phyloP scores from a whole-genome alignment of 2,797 vertebrate species.

The Chiloscyllium punctatum region DNA sequence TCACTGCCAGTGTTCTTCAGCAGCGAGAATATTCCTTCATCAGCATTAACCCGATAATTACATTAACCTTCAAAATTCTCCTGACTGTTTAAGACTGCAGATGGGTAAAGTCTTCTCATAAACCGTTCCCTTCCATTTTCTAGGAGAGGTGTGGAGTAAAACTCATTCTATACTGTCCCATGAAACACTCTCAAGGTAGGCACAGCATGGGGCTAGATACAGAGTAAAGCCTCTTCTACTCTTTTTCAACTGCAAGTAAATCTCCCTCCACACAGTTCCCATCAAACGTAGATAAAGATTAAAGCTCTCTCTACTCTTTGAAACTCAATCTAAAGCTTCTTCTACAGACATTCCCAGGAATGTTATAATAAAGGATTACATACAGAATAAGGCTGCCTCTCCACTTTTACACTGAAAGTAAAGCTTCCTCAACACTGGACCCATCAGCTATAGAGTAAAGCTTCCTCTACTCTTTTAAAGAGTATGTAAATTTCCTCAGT shows the following conservation, averaged over 20 bases:
- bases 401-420: neutral
- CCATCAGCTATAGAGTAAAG: slow-evolving; percentile 1
- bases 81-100: neutral
- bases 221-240: neutral
- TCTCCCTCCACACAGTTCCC: neutral
- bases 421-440: neutral
- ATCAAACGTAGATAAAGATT: neutral
- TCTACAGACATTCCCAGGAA: neutral
- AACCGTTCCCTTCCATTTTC: neutral
- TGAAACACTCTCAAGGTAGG: neutral
- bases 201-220: neutral
- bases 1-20: slow-evolving; percentile 44
- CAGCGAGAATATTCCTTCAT: slow-evolving; percentile 47
- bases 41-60: slow-evolving; percentile 22
- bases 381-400: neutral
- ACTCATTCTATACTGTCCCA: neutral
- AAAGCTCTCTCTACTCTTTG: neutral
- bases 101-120: neutral
- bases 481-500: neutral
- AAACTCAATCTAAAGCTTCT: neutral
- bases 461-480: neutral
- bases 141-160: neutral
- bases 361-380: neutral
- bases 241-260: neutral
- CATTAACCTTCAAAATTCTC: neutral